phyloP scores from a whole-genome alignment of 2,888 invertebrate genomes.

The Digitonthophagus gazella region DNA sequence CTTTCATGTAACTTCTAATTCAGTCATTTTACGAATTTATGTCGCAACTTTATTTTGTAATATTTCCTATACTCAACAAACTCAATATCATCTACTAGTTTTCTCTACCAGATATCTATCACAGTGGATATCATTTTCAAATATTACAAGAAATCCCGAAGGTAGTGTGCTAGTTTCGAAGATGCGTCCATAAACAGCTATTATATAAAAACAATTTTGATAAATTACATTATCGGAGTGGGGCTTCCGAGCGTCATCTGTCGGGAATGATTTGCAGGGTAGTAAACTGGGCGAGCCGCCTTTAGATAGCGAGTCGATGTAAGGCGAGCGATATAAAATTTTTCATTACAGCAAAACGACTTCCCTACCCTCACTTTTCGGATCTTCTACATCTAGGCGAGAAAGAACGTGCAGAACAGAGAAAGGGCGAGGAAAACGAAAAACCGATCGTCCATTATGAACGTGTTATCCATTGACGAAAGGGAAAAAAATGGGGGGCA shows the following conservation, averaged over 20 bases:
- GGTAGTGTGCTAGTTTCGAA: constrained; percentile 8
- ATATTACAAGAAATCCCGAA: constrained; percentile 5
- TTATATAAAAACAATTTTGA: constrained; percentile 32
- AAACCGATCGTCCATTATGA: constrained; percentile 22
- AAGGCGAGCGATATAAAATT: constrained; percentile 39
- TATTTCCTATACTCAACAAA: no score
- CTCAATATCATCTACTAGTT: not conserved
- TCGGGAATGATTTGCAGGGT: constrained; percentile 18
- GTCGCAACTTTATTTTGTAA: no score
- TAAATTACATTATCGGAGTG: constrained; percentile 28
- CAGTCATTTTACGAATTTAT: no score
- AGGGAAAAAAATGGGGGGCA: constrained; percentile 7
- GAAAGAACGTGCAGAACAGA: constrained; percentile 1
- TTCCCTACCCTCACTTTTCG: not conserved
- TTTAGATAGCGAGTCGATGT: constrained; percentile 24
- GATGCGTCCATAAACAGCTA: constrained; percentile 27
- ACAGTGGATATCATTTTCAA: not conserved
- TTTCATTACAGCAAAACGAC: constrained; percentile 45
- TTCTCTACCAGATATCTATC: not conserved
- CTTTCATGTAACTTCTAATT: no score
- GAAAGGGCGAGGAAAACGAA: constrained; percentile 5
- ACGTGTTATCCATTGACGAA: constrained; percentile 22
- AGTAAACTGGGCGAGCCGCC: constrained; percentile 10
- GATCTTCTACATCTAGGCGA: not conserved
- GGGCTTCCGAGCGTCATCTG: constrained; percentile 18